Evolutionary conservation across 2,888 invertebrate genomes (phyloP), one percentile per base, ranked within the genome.

Genomic region (Ennomos quercinarius): DNA sequence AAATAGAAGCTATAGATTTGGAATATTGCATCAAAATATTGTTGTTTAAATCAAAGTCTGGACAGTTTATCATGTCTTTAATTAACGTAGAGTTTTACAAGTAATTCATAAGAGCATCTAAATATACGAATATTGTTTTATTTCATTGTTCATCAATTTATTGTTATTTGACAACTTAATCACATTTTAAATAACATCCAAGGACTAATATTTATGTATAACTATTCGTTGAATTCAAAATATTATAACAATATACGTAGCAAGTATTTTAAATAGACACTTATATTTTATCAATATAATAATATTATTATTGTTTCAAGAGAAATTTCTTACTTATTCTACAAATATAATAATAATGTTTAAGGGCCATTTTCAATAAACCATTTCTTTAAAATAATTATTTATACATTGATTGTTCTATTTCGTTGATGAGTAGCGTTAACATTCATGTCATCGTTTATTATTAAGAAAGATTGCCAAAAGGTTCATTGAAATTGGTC

Each of bases 211-310:
- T 39, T 0, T 39, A 34, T 43, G 8, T 51, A 43, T 61, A 61
- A 57, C 48, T 63, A 61, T 60, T 64, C 64, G 65, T 64, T 65
- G 61, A 68, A 58, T 63, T 58, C 37, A 60, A 57, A 49, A 8
- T 51, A 17, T 17, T 17, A 38, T 52, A 51, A 43, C 12, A 11
- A 40, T 37, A 51, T 53, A 57, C 44, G 17, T 47, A 38, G 35
- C 47, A 38, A 50, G 46, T 46, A 47, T 49, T 49, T 43, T 36
- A 34, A 45, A 46, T 56, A 58, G 55, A 41, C 41, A 59, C 44
- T 60, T 51, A 47, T 13, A 47, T 42, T 46, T 43, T 38, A 42
- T 56, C 52, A 44, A 41, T 48, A 45, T 54, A 45, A 38, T 39
- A 40, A 61, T 64, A 38, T 39, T 39, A 61, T 64, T 61, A 57